Conservation (phyloP, 2,888 invertebrate species). For the Drosophila monieri region DNA sequence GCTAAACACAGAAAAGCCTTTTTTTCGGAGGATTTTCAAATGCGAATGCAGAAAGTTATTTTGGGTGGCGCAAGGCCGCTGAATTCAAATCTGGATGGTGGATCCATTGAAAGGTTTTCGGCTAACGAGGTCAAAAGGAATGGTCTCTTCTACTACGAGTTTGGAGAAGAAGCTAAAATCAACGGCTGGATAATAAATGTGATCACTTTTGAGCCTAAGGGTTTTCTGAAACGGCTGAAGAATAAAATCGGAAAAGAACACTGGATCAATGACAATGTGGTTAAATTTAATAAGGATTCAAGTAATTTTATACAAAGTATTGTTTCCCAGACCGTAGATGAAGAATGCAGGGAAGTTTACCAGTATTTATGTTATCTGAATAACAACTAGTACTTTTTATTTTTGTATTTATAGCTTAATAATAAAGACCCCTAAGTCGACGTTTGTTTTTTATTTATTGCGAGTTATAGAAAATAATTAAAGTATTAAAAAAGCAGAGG, state of each 20-base stretch:
- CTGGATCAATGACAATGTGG: conserved; percentile 14
- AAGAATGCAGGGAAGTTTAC: conserved; percentile 1
- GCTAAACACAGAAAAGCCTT: neutral
- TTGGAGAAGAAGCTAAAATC: conserved; percentile 1
- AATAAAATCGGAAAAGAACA: neutral
- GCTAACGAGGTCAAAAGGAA: conserved; percentile 12
- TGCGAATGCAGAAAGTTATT: conserved; percentile 11
- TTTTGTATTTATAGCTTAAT: neutral
- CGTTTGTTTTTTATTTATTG: no score
- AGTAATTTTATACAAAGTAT: conserved; percentile 3
- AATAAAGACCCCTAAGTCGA: neutral
- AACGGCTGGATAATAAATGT: conserved; percentile 20
- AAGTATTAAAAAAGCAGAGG: no score
- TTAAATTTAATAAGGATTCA: conserved; percentile 7
- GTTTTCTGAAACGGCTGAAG: conserved; percentile 5
- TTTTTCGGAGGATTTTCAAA: neutral
- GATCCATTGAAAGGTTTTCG: neutral
- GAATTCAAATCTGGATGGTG: neutral
- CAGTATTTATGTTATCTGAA: conserved; percentile 11
- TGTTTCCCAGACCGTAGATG: neutral
- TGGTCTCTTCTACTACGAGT: conserved; percentile 12
- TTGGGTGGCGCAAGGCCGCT: neutral
- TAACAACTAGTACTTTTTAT: neutral
- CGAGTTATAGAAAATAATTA: no score
- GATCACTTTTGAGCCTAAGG: conserved; percentile 13